phyloP scores from a whole-genome alignment of 2,888 invertebrate species.

The Mesorhabditis belari region DNA sequence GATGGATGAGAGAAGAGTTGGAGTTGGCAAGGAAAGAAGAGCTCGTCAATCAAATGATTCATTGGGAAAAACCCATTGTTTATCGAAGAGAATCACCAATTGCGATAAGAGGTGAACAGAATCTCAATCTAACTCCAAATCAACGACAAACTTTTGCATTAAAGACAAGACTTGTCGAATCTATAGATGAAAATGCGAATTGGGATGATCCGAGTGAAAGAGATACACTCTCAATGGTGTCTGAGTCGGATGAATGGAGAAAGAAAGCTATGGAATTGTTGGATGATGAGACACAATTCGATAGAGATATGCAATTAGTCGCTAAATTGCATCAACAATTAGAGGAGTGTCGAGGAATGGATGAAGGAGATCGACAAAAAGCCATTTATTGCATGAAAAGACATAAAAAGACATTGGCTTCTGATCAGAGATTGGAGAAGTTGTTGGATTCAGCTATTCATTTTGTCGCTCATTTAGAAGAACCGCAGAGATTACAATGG shows the following conservation, averaged over 20 bases:
- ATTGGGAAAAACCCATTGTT: background rate
- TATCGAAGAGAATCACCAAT: no score
- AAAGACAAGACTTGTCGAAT: background rate
- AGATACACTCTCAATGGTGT: slow-evolving; percentile 6
- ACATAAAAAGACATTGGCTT: slow-evolving; percentile 21
- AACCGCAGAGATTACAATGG: background rate
- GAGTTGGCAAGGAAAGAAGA: slow-evolving; percentile 13
- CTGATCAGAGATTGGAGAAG: background rate
- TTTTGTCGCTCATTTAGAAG: background rate
- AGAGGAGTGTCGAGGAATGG: slow-evolving; percentile 21
- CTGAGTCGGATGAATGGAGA: slow-evolving; percentile 10
- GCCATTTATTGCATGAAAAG: slow-evolving; percentile 36
- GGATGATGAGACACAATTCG: slow-evolving; percentile 25
- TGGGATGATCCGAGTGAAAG: background rate
- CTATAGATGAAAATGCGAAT: background rate
- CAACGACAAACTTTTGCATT: no score
- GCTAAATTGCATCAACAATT: slow-evolving; percentile 22
- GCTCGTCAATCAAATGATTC: slow-evolving; percentile 7
- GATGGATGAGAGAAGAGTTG: slow-evolving; percentile 18
- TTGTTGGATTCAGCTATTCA: background rate
- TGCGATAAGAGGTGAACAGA: no score
- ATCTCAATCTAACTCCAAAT: no score
- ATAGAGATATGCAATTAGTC: slow-evolving; percentile 26
- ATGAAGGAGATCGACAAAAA: slow-evolving; percentile 26
- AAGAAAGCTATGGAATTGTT: slow-evolving; percentile 17